phyloP scores from a whole-genome alignment of 1,140 invertebrate genomes.

The Papilio aristodemus region DNA sequence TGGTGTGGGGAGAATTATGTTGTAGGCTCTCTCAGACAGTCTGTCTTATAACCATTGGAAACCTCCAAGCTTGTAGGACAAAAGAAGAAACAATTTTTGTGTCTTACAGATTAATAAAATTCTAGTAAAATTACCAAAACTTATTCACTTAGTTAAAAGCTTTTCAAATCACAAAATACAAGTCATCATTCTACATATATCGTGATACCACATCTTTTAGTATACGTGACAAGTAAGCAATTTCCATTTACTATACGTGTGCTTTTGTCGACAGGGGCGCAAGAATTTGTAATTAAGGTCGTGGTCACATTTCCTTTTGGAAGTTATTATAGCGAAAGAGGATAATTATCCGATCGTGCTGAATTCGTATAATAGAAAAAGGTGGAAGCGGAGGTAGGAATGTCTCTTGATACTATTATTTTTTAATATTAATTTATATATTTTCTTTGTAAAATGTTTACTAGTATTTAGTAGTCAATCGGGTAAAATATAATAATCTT shows the following conservation, averaged over 20 bases:
- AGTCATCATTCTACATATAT: not conserved
- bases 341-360: not conserved
- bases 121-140: not conserved
- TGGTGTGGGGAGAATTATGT: too few relatives aligned
- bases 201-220: not conserved
- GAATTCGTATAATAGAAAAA: not conserved
- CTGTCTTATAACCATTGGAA: too few relatives aligned
- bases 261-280: not conserved
- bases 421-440: not conserved
- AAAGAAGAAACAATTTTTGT: too few relatives aligned
- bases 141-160: not conserved
- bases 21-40: too few relatives aligned
- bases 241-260: conserved; percentile 1
- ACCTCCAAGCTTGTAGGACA: too few relatives aligned
- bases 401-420: not conserved
- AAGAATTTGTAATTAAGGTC: conserved; percentile 16
- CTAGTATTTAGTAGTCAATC: too few relatives aligned
- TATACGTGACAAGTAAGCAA: conserved; percentile 13
- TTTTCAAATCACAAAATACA: not conserved
- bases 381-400: not conserved
- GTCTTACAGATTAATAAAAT: not conserved
- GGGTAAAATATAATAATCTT: too few relatives aligned
- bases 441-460: too few relatives aligned
- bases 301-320: not conserved
- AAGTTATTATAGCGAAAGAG: not conserved